These are phyloP conservation scores for Alloscopus bannaensis DNA, from an alignment of 2,888 invertebrate species.

Conservation along the genomic window DNA sequence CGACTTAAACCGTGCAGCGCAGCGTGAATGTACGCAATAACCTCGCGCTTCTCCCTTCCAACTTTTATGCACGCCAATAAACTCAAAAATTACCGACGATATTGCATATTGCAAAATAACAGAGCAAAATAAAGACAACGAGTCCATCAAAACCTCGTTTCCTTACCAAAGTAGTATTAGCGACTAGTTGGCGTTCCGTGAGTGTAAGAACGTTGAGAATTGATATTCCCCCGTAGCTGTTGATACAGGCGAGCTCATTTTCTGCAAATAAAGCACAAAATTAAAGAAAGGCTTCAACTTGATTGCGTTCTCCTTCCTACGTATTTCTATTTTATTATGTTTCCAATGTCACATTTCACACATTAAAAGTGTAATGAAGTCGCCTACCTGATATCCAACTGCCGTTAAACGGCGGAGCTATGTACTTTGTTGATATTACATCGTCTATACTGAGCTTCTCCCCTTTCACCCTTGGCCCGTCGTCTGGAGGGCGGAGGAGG, in stretches of 20 bases:
- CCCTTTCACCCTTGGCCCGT: slow-evolving; percentile 83
- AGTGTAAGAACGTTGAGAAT: slow-evolving; percentile 87
- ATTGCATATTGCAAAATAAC: no score
- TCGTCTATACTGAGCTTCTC: slow-evolving; percentile 83
- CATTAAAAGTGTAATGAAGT: not conserved
- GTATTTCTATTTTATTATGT: not conserved
- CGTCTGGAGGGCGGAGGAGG: slow-evolving; percentile 86
- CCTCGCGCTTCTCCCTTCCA: no score
- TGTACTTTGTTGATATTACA: slow-evolving; percentile 75
- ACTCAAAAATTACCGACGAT: no score
- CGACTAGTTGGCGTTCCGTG: slow-evolving; percentile 85
- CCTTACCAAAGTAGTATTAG: slow-evolving; percentile 90
- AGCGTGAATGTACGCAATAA: no score
- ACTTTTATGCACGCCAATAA: no score
- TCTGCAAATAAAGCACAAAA: slow-evolving; percentile 77
- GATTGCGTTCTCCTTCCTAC: not conserved
- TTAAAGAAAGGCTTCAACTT: not conserved
- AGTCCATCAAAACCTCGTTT: no score
- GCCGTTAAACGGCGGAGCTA: slow-evolving; percentile 83
- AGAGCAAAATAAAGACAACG: no score
- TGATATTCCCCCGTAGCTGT: slow-evolving; percentile 86
- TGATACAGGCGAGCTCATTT: slow-evolving; percentile 86
- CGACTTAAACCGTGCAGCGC: no score
- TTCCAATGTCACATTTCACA: not conserved
- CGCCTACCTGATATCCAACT: slow-evolving; percentile 83